Percentiles rank a stretch among this genome's conserved stretches.
phyloP scores from a whole-genome alignment of 37 sponge, comb jelly and placozoan genomes.

The Eunapius fragilis region DNA sequence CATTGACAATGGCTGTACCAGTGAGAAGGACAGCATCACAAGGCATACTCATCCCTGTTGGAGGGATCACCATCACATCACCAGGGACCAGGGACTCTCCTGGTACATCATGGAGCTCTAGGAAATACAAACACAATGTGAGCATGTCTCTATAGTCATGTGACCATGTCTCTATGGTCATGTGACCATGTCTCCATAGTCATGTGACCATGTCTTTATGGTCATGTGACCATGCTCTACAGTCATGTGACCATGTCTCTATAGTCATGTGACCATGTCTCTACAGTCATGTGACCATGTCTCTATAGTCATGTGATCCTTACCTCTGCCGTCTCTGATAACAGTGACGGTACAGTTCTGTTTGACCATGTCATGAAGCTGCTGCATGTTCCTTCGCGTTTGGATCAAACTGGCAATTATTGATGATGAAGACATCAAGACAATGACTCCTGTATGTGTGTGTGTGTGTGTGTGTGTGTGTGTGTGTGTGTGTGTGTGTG shows the following conservation, averaged over 20 bases:
- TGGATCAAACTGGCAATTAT: constrained; percentile 61
- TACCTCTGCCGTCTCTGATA: constrained; percentile 52
- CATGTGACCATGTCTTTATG: neutral
- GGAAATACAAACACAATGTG: no score
- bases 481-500: neutral
- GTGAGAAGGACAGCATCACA: constrained; percentile 90
- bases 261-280: no score
- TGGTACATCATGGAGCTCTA: constrained; percentile 47
- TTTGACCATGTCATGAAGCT: constrained; percentile 68
- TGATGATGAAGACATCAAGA: constrained; percentile 68
- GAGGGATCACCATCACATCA: constrained; percentile 82
- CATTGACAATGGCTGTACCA: constrained; percentile 87
- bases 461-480: neutral
- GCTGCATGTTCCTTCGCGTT: constrained; percentile 44
- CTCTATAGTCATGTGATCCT: neutral
- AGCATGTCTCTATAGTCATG: no score
- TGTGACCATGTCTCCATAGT: neutral
- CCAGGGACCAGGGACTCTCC: constrained; percentile 77
- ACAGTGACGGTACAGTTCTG: constrained; percentile 37
- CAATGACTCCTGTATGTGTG: constrained; percentile 23
- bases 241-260: neutral
- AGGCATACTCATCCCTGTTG: constrained; percentile 59
- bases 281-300: no score
- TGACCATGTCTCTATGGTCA: neutral
- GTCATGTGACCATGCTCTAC: neutral